Evolutionary conservation across 1,140 invertebrate genomes (phyloP).

Genomic region (Drosophila sulfurigaster): DNA sequence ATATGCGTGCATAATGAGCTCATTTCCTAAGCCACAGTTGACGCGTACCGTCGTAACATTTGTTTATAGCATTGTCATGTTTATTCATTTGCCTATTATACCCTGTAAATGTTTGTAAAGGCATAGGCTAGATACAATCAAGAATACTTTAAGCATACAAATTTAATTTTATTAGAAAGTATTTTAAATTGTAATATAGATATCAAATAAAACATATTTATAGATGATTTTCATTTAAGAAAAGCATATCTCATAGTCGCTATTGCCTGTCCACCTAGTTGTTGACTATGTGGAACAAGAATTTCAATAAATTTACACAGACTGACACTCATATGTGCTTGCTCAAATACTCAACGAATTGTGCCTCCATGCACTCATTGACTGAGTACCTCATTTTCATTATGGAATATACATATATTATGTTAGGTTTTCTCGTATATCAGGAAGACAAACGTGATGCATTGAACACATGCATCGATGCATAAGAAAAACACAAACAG

Average conservation of each 20-base stretch:
- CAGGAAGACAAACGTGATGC: constrained; percentile 32
- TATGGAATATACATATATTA: not conserved
- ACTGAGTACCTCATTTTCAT: constrained; percentile 28
- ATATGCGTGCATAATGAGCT: constrained; percentile 35
- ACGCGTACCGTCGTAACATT: constrained; percentile 2
- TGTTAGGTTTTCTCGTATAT: constrained; percentile 13
- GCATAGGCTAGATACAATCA: not conserved
- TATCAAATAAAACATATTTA: no score
- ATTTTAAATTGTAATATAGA: no score
- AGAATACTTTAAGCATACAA: no score
- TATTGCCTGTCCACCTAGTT: not conserved
- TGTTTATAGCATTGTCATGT: constrained; percentile 23
- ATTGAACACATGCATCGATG: constrained; percentile 29
- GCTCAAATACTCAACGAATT: constrained; percentile 2
- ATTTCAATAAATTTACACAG: constrained; percentile 6
- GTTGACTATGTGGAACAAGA: not conserved
- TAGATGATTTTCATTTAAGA: not conserved
- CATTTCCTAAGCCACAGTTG: constrained; percentile 22
- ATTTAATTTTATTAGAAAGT: no score
- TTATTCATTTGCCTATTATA: constrained; percentile 26
- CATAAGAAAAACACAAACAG: not conserved
- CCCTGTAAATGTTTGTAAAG: not conserved
- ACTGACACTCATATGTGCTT: not conserved
- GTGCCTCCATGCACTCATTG: constrained; percentile 19
- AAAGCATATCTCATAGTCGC: constrained; percentile 2